A percentile compares a stretch with the other conserved stretches of the same genome.
phyloP scores from a whole-genome alignment of 2,888 invertebrate genomes.

The Torymus auratus region DNA sequence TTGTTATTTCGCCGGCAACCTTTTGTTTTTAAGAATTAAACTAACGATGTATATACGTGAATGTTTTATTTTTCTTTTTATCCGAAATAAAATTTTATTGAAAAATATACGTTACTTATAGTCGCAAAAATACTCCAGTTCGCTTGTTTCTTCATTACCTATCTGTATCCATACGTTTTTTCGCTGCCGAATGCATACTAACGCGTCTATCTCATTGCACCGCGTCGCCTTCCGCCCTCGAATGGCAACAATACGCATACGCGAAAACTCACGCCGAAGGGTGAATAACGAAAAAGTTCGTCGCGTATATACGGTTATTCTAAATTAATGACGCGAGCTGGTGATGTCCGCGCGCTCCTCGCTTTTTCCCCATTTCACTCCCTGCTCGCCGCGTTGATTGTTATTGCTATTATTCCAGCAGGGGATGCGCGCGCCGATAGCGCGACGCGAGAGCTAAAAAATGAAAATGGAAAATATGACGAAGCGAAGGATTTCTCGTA shows the following conservation, averaged over 20 bases:
- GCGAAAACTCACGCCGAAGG: constrained; percentile 7
- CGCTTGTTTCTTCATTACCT: not conserved
- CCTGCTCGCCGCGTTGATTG: constrained; percentile 32
- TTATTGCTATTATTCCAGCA: constrained; percentile 42
- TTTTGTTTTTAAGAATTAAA: not conserved
- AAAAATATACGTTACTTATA: too few relatives aligned
- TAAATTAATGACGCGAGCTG: constrained; percentile 47
- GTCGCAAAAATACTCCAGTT: not conserved
- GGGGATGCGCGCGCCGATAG: constrained; percentile 6
- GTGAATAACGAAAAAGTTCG: constrained; percentile 49
- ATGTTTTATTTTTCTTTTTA: too few relatives aligned
- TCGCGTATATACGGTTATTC: constrained; percentile 29
- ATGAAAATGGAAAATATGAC: constrained; percentile 12
- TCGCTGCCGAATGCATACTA: not conserved
- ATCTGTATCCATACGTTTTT: not conserved
- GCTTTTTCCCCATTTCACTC: not conserved
- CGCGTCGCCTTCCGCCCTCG: not conserved
- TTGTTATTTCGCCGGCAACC: not conserved
- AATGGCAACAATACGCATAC: constrained; percentile 12
- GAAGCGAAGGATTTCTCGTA: constrained; percentile 26
- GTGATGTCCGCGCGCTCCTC: not conserved
- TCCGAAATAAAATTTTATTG: too few relatives aligned
- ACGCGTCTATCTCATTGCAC: constrained; percentile 6
- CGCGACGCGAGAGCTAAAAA: not conserved
- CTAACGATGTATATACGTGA: too few relatives aligned